Base-by-base conservation (phyloP, 2,797 vertebrate species). In the Acrossocheilus wenchowensis region DNA sequence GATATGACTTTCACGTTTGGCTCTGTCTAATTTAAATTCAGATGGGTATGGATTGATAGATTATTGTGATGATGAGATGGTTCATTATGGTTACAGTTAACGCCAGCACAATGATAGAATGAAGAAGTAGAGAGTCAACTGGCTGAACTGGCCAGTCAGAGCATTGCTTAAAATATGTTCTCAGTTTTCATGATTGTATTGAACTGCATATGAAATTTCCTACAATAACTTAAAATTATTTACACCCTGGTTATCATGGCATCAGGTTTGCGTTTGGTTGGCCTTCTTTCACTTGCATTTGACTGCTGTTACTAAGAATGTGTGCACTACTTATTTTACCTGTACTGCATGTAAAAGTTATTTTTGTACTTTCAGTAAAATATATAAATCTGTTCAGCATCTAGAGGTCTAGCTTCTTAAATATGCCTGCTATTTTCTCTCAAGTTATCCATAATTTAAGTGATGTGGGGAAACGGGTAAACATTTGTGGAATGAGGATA, bases 51-150 rank as follows among this genome's bases (percentile, higher is more conserved):
- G 83, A 43, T 80, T 85, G 75, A 94, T 93, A 89, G 89, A 93
- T 93, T 91, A 92, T 93, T 91, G 83, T 91, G 91, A 92, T 92
- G 52, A 57, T 57, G 62, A 81, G 80, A 84, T 75, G 64, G 88
- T 92, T 87, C 84, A 89, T 92, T 92, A 90, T 81, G 77, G 86
- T 85, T 89, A 78, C 17, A 30, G 64, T 85, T 45, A 71, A 60
- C 8, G 6, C 54, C n/a, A 39, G 64, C 21, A 10, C 26, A 45
- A 45, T 7, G 50, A 26, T 39, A 78, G 36, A 57, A 60, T 87
- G 87, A 78, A 85, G 78, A 82, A 72, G 45, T 80, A 84, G 39
- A 71, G 12, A 82, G 79, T 30, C 11, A 50, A 19, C 11, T 48
- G 19, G 10, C 30, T 71, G 34, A 69, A 57, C 19, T 41, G 21